A percentile compares a stretch with the other conserved stretches of the same genome.
Conservation (phyloP, 2,797 vertebrate genomes). For the Chelon auratus region DNA sequence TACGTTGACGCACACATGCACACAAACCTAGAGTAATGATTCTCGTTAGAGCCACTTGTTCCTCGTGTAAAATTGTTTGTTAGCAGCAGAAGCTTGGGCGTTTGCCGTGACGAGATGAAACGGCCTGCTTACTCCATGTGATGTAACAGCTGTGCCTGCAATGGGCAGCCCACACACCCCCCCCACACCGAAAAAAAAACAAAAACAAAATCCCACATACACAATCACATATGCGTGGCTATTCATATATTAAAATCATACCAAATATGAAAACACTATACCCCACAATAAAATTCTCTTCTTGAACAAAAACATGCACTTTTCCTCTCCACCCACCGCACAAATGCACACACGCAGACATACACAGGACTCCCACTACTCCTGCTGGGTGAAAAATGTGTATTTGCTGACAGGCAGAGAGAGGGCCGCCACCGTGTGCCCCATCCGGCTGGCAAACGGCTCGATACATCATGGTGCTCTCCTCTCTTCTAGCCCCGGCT, state of each 20-base stretch:
- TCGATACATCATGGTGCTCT: slow-evolving; percentile 87
- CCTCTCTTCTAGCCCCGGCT: slow-evolving; percentile 72
- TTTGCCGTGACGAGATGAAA: slow-evolving; percentile 52
- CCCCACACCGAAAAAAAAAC: too few relatives aligned
- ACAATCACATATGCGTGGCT: neutral
- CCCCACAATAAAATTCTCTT: slow-evolving; percentile 16
- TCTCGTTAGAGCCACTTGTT: slow-evolving; percentile 66
- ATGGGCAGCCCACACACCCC: slow-evolving; percentile 1
- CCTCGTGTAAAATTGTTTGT: slow-evolving; percentile 59
- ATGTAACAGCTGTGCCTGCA: slow-evolving; percentile 59
- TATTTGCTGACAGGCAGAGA: slow-evolving; percentile 91
- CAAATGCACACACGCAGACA: slow-evolving; percentile 31
- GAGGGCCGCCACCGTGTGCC: slow-evolving; percentile 83
- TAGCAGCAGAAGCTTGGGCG: slow-evolving; percentile 36
- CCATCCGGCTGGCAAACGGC: slow-evolving; percentile 88
- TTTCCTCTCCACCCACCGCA: slow-evolving; percentile 28
- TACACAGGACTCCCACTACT: slow-evolving; percentile 82
- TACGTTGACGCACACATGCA: neutral
- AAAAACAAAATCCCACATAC: neutral
- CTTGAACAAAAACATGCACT: slow-evolving; percentile 35
- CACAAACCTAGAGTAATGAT: slow-evolving; percentile 27
- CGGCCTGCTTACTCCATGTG: slow-evolving; percentile 40
- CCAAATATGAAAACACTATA: slow-evolving; percentile 34
- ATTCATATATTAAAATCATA: slow-evolving; percentile 16
- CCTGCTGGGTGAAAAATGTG: slow-evolving; percentile 92